Base-by-base conservation (phyloP, 1,140 invertebrate genomes). In the Coptotermes formosanus region DNA sequence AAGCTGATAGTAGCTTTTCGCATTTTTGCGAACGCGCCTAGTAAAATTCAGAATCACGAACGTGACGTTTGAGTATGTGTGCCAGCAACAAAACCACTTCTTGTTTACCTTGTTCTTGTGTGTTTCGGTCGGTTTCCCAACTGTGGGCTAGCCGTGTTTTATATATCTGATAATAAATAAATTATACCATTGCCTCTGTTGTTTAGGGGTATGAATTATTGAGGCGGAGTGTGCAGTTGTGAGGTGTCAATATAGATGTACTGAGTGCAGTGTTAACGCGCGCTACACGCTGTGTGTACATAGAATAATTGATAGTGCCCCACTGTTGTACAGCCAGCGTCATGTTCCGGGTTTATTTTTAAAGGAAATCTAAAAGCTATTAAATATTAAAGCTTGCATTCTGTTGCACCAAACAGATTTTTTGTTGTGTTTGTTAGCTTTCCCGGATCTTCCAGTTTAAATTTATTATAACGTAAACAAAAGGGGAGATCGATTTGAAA, bases 341-440 rank as follows among this genome's bases (percentile, higher is more conserved):
- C 64, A 75, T 75, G 64, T 75, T 75, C n/a, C 64, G n/a, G n/a
- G 25, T 75, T 75, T 75, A 75, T 75, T 75, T 75, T 75, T 75
- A 75, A 75, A 75, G 64, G 64, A 75, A 75, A 75, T 75, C 64
- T 75, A 75, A 75, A 75, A 75, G 64, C 64, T 75, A 30, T 75
- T 30, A 30, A 75, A 75, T 30, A 30, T 75, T 75, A n/a, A 75
- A 75, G 9, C n/a, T 7, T 75, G 64, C n/a, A 75, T 75, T 75
- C 64, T 75, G 64, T 75, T 75, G n/a, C 64, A 75, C 64, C 64
- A 75, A 75, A 75, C 64, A n/a, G n/a, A 75, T 75, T 75, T 75
- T 75, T 9, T n/a, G 25, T 75, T 75, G 30, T 30, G 25, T 64
- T 64, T 64, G 59, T 64, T 23, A 64, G 25, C 59, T 12, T 64